Percentiles rank a stretch among this genome's conserved stretches.
These are phyloP conservation scores for Alca torda DNA, from an alignment of 2,797 vertebrate genomes.

Conservation along the genomic window DNA sequence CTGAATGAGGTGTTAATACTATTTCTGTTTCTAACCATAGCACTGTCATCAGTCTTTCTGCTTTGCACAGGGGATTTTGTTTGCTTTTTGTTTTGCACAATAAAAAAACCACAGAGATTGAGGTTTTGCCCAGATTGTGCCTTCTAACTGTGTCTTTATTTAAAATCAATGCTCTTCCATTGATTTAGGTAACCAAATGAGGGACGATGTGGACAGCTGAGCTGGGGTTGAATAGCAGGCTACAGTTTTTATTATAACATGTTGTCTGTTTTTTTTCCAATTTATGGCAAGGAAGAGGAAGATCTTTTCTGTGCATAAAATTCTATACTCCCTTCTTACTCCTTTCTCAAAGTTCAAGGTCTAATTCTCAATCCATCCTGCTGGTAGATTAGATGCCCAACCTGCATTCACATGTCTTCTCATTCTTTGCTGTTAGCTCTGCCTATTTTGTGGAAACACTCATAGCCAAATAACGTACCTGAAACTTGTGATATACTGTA, in stretches of 20 bases:
- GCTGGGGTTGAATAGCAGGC: background rate
- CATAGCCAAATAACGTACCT: background rate
- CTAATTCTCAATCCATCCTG: background rate
- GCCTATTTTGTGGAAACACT: background rate
- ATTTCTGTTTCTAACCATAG: constrained; percentile 31
- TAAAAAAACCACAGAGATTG: background rate
- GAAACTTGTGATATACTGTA: background rate
- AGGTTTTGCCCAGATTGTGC: background rate
- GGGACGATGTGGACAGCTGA: background rate
- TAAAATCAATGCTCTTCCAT: background rate
- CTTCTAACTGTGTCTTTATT: constrained; percentile 10
- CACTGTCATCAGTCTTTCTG: background rate
- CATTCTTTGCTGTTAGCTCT: background rate
- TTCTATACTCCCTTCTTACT: background rate
- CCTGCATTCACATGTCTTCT: background rate
- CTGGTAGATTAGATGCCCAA: background rate
- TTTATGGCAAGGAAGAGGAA: background rate
- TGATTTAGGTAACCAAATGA: background rate
- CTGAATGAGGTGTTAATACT: background rate
- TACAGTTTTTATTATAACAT: background rate
- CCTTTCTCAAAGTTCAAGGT: background rate
- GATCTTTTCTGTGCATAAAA: background rate
- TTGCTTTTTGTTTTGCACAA: background rate
- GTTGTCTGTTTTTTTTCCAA: rapidly evolving
- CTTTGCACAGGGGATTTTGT: background rate